phyloP scores from a whole-genome alignment of 2,797 vertebrate genomes.

The Rhinophrynus dorsalis region DNA sequence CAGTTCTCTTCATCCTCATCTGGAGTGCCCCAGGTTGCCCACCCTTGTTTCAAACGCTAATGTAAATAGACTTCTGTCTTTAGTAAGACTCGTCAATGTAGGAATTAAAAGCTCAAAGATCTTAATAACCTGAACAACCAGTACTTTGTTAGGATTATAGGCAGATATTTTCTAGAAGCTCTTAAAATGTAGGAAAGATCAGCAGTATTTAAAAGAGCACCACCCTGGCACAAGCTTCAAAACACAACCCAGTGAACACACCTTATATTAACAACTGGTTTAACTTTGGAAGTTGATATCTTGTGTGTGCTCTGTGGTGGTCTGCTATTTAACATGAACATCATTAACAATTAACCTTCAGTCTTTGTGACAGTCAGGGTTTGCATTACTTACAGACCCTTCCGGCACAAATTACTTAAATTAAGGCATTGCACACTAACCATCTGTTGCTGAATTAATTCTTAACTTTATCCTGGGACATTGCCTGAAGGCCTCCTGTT shows the following conservation, averaged over 20 bases:
- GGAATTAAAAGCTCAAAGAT: background rate
- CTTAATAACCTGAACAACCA: background rate
- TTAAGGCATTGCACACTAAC: no score
- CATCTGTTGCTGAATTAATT: constrained; percentile 22
- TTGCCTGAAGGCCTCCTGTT: constrained; percentile 1
- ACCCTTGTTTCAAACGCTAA: no score
- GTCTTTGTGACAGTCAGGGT: background rate
- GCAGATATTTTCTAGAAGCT: background rate
- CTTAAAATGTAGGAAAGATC: background rate
- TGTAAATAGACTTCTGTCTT: no score
- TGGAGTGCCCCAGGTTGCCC: no score
- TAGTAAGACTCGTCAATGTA: no score
- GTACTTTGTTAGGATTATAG: background rate
- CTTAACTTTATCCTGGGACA: constrained; percentile 1
- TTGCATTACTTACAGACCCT: no score
- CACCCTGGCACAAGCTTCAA: background rate
- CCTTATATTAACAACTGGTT: background rate
- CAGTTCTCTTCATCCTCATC: no score
- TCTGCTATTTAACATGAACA: no score
- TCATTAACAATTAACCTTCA: background rate
- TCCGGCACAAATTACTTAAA: no score
- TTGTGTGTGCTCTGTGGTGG: background rate
- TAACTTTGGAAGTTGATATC: background rate
- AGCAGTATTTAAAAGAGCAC: background rate
- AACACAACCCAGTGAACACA: background rate